Evolutionary conservation across 2,113 vertebrate genomes (phyloP), one percentile per base, ranked within the genome.

Genomic region (Xiphias gladius): DNA sequence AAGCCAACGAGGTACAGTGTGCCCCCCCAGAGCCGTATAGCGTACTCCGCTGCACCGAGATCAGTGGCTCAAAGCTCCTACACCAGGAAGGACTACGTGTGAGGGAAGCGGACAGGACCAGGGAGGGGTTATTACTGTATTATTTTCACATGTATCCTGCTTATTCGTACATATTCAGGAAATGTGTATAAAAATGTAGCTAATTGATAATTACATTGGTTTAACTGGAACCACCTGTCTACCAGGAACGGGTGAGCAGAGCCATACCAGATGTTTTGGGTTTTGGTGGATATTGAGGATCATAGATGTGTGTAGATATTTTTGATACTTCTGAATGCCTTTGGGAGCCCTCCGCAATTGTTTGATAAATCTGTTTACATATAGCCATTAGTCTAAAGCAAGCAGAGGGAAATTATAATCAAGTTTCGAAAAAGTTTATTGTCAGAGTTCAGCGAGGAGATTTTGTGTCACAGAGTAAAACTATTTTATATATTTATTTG

Each of bases 31-130:
- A 96, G 85, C 39, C 94, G 96, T 54, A 86, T 96, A 73, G 93
- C 95, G 16, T 98, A 98, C 90, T 97, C 97, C 0, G 94, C 95
- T 0, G 94, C 97, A 1, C 95, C 92, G 0, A 83, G 95, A 84
- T 99, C 98, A 0, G 64, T 85, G 22, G 94, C 95, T 19, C 93
- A 89, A 16, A 93, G 94, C 48, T 93, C 93, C 50, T 98, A 97
- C 57, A 96, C 96, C 95, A 96, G 95, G 93, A 98, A 92, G 93
- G 97, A 99, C 94, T 99, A 99, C 64, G 98, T 99, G 69, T 97
- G 95, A 97, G 90, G 30, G 3, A 37, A 7, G 19, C 59, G 22
- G 4, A 54, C 32, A 22, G 28, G 28, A 75, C 69, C 1, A 8
- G 11, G 48, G 24, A 64, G 1, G 3, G 55, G 76, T 41, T 0